Evolutionary conservation across 2,797 vertebrate genomes (phyloP).

Genomic region (Glossophaga mutica): DNA sequence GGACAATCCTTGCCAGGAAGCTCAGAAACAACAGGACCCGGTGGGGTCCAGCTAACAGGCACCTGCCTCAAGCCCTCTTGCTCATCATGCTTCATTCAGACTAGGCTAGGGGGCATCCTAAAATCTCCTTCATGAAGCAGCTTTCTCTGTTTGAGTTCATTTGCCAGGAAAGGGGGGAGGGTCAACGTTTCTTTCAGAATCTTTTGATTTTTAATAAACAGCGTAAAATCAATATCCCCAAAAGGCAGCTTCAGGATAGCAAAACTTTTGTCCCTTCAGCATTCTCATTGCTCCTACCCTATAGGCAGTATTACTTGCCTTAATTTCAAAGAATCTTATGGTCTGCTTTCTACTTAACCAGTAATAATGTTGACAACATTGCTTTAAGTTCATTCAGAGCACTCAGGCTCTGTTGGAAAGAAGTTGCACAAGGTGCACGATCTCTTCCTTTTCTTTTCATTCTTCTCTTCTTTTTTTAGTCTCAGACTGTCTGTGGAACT

Average conservation of each 20-base stretch:
- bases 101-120: neutral
- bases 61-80: neutral
- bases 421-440: neutral
- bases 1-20: neutral
- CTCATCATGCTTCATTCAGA: neutral
- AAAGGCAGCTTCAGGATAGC: neutral
- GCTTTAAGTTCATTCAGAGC: neutral
- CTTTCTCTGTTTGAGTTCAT: neutral
- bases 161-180: neutral
- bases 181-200: neutral
- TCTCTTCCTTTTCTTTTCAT: neutral
- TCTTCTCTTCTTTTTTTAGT: neutral
- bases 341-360: neutral
- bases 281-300: neutral
- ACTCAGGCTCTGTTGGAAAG: neutral
- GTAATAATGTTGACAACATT: neutral
- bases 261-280: neutral
- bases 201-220: neutral
- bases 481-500: neutral
- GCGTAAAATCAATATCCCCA: neutral
- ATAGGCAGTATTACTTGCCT: neutral
- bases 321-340: neutral
- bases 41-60: neutral
- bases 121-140: neutral
- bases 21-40: neutral